These are phyloP conservation scores for Sturnira hondurensis DNA, from an alignment of 2,113 vertebrate genomes.

Conservation along the genomic window DNA sequence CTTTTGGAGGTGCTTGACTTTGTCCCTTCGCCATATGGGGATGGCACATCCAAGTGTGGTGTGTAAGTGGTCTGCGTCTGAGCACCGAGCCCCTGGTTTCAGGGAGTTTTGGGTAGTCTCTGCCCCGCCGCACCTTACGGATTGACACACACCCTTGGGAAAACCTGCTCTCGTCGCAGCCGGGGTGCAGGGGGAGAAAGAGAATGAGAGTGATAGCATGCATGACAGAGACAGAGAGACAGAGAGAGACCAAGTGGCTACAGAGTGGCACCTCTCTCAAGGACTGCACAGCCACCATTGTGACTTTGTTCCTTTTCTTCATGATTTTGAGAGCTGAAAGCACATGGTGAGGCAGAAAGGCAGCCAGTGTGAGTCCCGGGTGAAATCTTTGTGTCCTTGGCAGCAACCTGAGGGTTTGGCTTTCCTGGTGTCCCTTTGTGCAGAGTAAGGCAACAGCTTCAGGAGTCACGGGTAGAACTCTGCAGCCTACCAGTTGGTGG, in stretches of 20 bases:
- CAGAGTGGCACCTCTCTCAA: slow-evolving; percentile 59
- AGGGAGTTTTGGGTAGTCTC: slow-evolving; percentile 14
- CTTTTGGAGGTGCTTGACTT: slow-evolving; percentile 49
- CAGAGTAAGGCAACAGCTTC: background rate
- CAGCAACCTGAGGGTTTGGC: background rate
- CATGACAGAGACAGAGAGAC: background rate
- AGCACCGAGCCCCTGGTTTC: slow-evolving; percentile 40
- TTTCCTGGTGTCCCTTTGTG: background rate
- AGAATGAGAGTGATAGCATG: background rate
- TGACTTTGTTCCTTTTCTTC: slow-evolving; percentile 53
- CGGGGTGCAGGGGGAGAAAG: slow-evolving; percentile 37
- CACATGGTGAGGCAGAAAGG: slow-evolving; percentile 45
- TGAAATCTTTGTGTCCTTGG: slow-evolving; percentile 29
- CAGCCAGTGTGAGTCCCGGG: background rate
- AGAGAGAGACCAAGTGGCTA: slow-evolving; percentile 59
- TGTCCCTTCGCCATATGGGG: slow-evolving; percentile 29
- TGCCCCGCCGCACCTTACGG: slow-evolving; percentile 45
- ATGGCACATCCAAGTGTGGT: slow-evolving; percentile 36
- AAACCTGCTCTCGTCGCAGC: slow-evolving; percentile 15
- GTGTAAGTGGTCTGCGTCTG: slow-evolving; percentile 49
- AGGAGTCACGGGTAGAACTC: background rate
- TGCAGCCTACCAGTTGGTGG: background rate
- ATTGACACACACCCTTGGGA: slow-evolving; percentile 50
- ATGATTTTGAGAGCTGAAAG: slow-evolving; percentile 71
- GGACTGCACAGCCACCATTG: slow-evolving; percentile 68